Evolutionary conservation across 2,888 invertebrate species (phyloP).

Genomic region (Conomelus anceps): DNA sequence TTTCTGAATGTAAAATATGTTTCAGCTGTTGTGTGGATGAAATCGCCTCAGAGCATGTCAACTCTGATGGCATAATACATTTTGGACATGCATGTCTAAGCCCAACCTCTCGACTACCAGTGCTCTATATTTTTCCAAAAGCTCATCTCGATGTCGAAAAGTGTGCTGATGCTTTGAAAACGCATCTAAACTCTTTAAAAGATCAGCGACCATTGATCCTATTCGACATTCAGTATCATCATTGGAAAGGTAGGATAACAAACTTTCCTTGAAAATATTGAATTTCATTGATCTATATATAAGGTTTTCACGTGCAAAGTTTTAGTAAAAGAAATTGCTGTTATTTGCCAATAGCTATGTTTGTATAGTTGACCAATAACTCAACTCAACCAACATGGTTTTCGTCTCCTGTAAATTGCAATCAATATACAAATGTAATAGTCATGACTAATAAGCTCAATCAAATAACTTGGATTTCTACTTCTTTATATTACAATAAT

Average conservation of each 20-base stretch:
- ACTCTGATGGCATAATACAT: slow-evolving; percentile 80
- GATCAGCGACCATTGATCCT: slow-evolving; percentile 54
- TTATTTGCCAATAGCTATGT: no score
- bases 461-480: no score
- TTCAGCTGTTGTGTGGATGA: slow-evolving; percentile 88
- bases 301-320: no score
- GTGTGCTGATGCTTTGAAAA: slow-evolving; percentile 40
- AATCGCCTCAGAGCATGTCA: slow-evolving; percentile 81
- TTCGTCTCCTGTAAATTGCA: no score
- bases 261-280: background rate
- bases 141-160: slow-evolving; percentile 48
- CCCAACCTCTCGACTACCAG: slow-evolving; percentile 60
- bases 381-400: no score
- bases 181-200: slow-evolving; percentile 24
- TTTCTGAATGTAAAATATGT: no score
- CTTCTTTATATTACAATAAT: no score
- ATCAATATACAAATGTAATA: no score
- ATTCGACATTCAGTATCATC: slow-evolving; percentile 48
- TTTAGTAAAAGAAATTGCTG: no score
- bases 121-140: slow-evolving; percentile 65
- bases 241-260: background rate
- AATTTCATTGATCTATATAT: background rate
- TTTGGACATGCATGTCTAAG: slow-evolving; percentile 87
- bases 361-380: no score
- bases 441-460: no score